Evolutionary conservation across 2,113 vertebrate genomes (phyloP).

Genomic region (Pundamilia nyererei): DNA sequence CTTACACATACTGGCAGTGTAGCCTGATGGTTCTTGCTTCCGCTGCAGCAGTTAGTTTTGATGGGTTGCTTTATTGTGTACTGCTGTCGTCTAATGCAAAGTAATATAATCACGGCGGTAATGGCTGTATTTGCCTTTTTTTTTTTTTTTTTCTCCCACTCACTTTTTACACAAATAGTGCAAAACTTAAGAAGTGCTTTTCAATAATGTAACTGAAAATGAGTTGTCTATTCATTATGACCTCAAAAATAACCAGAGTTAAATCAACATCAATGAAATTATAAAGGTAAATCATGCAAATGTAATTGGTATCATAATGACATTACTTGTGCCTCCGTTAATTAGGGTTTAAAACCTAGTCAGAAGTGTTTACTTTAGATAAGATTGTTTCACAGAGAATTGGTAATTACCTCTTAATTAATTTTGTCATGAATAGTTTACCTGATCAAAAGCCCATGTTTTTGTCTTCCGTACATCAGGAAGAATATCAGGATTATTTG

Average conservation of each 20-base stretch:
- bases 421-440: background rate
- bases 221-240: background rate
- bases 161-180: background rate
- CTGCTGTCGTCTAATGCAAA: background rate
- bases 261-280: background rate
- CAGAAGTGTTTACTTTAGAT: background rate
- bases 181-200: background rate
- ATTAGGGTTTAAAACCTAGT: background rate
- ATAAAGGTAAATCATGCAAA: background rate
- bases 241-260: background rate
- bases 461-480: background rate
- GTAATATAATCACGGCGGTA: background rate
- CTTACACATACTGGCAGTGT: background rate
- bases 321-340: background rate
- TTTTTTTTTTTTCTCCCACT: background rate
- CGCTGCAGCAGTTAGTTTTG: background rate
- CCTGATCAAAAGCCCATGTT: background rate
- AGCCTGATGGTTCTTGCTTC: background rate
- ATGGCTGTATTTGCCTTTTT: background rate
- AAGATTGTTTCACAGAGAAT: background rate
- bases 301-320: background rate
- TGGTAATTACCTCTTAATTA: background rate
- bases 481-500: background rate
- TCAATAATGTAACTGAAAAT: background rate
- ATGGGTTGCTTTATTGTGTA: background rate